Base-by-base conservation (phyloP, 1,140 invertebrate species). In the Oryctes rhinoceros region DNA sequence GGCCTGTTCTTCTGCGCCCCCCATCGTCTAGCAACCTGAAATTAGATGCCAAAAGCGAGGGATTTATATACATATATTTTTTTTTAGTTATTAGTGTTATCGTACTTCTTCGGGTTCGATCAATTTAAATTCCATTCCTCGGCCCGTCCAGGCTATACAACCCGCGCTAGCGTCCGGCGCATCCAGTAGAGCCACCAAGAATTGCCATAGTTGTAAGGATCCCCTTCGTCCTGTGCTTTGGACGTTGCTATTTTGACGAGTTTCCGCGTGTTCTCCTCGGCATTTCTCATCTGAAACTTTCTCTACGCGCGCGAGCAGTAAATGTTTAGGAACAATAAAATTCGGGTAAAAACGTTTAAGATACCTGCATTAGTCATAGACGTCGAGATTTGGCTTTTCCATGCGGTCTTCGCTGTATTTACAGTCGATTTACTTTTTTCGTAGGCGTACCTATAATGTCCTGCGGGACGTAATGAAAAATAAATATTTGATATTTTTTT, bases 71-170 rank as follows among this genome's bases (percentile, higher is more conserved):
- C 1, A 5, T 44, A 6, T 9, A 48, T 48, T 53, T 18, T 6
- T 1, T 49, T n/a, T 65, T 15, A 39, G 11, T 62, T 6, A n/a
- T 7, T 37, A 11, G 15, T 44, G 0, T 44, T 62, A 24, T n/a
- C n/a, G 5, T 79, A 96, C 96, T 91, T 98, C 96, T 90, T 98
- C 97, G 0, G 97, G 97, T 88, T 98, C 96, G 80, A 97, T 96
- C 1, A 98, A 90, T 86, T 98, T 98, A 85, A 98, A 98, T 86
- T 98, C 97, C 90, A 97, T 94, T 18, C 97, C 97, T 3, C 96
- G 89, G 0, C 97, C 96, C 0, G 97, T 98, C 97, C 97, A 99
- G 2, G 96, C 94, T 74, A 99, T 98, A 84, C 96, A 97, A 13
- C 96, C 92, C 0, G 95, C 90, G 87, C 96, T 96, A 10, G 89